phyloP scores from a whole-genome alignment of 2,888 invertebrate genomes.

The Nemotelus nigrinus region DNA sequence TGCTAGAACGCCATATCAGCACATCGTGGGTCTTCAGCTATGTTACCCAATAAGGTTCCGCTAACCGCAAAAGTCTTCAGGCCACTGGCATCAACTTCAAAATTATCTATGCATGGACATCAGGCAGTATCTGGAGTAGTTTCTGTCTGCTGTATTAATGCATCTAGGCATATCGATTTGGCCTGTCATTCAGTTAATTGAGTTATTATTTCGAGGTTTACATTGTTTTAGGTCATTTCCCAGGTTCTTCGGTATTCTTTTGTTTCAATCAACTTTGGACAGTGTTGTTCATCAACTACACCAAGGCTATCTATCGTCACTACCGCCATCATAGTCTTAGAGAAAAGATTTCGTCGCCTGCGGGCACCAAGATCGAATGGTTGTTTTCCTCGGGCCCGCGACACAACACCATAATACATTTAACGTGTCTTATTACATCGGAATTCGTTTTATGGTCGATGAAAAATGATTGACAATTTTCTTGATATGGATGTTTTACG shows the following conservation, averaged over 20 bases:
- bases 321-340: background rate
- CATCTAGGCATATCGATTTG: conserved; percentile 16
- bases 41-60: too few species aligned
- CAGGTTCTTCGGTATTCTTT: conserved; percentile 24
- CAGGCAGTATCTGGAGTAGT: conserved; percentile 17
- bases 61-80: background rate
- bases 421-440: conserved; percentile 33
- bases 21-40: too few species aligned
- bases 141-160: conserved; percentile 12
- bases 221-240: conserved; percentile 27
- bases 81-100: conserved; percentile 7
- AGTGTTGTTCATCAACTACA: background rate
- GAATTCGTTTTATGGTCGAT: conserved; percentile 34
- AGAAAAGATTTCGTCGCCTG: conserved; percentile 36
- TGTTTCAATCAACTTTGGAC: background rate
- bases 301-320: background rate
- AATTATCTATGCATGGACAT: background rate
- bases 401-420: background rate
- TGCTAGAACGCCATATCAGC: too few species aligned
- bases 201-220: conserved; percentile 44
- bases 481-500: conserved; percentile 27
- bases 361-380: conserved; percentile 6
- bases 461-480: conserved; percentile 45
- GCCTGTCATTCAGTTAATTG: conserved; percentile 43
- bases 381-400: conserved; percentile 12